These are phyloP conservation scores for Oryzias woworae DNA, from an alignment of 2,113 vertebrate species.

Conservation along the genomic window DNA sequence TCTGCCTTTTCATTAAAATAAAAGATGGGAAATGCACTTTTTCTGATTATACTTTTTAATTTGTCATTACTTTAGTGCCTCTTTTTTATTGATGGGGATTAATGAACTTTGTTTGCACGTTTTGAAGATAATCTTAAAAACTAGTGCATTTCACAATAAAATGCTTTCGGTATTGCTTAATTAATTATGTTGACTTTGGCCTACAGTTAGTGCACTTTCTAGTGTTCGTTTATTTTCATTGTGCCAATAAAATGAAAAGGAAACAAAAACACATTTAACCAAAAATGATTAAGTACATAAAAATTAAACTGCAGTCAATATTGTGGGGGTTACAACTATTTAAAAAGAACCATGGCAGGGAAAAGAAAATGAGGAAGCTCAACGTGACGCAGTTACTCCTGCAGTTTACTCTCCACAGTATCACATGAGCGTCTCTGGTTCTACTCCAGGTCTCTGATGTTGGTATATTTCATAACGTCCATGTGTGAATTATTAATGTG, in stretches of 20 bases:
- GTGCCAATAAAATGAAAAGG: too few relatives aligned
- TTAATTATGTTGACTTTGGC: too few relatives aligned
- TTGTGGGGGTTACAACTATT: background rate
- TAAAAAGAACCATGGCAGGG: background rate
- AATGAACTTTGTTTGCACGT: slow-evolving; percentile 19
- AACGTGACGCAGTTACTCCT: slow-evolving; percentile 10
- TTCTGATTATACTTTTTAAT: slow-evolving; percentile 57
- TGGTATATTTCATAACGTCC: slow-evolving; percentile 70
- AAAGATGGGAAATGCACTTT: slow-evolving; percentile 64
- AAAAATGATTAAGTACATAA: too few relatives aligned
- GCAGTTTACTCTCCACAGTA: slow-evolving; percentile 8
- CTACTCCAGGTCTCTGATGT: slow-evolving; percentile 47
- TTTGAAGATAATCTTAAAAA: background rate
- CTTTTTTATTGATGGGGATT: background rate
- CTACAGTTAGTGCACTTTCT: too few relatives aligned
- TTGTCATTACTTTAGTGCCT: slow-evolving; percentile 12
- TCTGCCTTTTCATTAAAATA: slow-evolving; percentile 79
- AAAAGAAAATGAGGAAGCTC: background rate
- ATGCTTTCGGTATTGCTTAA: too few relatives aligned
- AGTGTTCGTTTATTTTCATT: too few relatives aligned
- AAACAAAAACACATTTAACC: too few relatives aligned
- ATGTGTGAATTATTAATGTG: slow-evolving; percentile 76
- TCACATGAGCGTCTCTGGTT: slow-evolving; percentile 34
- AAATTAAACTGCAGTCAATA: too few relatives aligned
- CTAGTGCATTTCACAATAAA: too few relatives aligned